A percentile compares a stretch with the other conserved stretches of the same genome.
phyloP scores from a whole-genome alignment of 2,888 invertebrate genomes.

The Rhyacophila evoluta region DNA sequence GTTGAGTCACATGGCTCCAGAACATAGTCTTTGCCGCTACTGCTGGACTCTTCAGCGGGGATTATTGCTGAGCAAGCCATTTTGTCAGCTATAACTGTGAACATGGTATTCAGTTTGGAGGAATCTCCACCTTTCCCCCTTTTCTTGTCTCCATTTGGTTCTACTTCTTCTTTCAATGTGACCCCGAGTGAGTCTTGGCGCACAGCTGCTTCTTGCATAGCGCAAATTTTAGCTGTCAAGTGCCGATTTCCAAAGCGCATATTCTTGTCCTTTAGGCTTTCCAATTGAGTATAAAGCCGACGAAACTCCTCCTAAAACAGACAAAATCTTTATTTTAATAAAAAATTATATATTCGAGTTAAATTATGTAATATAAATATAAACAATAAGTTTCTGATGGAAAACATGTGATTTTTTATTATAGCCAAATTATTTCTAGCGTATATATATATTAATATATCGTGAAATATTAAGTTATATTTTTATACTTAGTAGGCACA shows the following conservation, averaged over 20 bases:
- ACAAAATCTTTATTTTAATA: no score
- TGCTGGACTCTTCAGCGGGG: constrained; percentile 68
- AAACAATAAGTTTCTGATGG: no score
- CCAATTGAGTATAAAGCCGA: constrained; percentile 83
- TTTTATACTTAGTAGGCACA: no score
- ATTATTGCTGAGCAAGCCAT: constrained; percentile 68
- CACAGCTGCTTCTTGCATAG: constrained; percentile 85
- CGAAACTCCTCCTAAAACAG: constrained; percentile 81
- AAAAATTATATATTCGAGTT: no score
- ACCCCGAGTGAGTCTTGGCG: constrained; percentile 70
- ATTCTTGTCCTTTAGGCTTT: constrained; percentile 82
- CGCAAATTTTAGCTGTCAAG: constrained; percentile 79
- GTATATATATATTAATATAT: no score
- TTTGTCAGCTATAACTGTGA: constrained; percentile 69
- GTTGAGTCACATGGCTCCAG: constrained; percentile 60
- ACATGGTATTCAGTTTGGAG: constrained; percentile 68
- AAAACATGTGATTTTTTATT: no score
- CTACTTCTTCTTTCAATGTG: constrained; percentile 58
- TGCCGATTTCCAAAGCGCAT: constrained; percentile 80
- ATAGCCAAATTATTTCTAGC: no score
- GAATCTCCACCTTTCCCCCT: constrained; percentile 44
- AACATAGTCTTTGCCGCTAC: constrained; percentile 66
- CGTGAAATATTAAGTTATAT: no score
- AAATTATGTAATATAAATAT: no score
- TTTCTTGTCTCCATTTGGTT: constrained; percentile 52